Evolutionary conservation across 2,888 invertebrate genomes (phyloP).

Genomic region (Steinernema carpocapsae): DNA sequence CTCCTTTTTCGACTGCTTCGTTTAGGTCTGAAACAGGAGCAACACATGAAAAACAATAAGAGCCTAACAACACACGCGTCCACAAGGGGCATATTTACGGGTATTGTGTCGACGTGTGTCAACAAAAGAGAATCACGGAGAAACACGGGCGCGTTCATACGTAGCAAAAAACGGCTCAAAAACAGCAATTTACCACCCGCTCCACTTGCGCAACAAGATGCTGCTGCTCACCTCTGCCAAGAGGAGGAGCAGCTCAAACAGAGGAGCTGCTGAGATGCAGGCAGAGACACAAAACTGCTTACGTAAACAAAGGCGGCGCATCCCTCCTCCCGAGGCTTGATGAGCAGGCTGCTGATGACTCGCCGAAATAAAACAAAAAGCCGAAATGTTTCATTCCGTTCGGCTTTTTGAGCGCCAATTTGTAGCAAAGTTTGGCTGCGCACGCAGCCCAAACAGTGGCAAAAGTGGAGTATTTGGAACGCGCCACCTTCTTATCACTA

Average conservation of each 20-base stretch:
- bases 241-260: background rate
- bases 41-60: no score
- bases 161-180: conserved; percentile 14
- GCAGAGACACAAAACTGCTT: conserved; percentile 6
- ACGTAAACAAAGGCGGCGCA: conserved; percentile 1
- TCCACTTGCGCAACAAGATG: background rate
- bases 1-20: background rate
- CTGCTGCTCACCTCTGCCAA: background rate
- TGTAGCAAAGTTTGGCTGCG: no score
- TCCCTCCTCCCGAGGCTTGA: background rate
- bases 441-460: no score
- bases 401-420: no score
- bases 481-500: no score
- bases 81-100: background rate
- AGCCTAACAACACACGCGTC: background rate
- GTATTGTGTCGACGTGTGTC: background rate
- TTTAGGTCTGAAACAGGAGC: background rate
- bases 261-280: background rate
- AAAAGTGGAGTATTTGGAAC: no score
- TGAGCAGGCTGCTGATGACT: background rate
- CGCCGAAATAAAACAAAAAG: conserved; percentile 14
- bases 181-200: conserved; percentile 26
- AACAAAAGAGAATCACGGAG: conserved; percentile 7
- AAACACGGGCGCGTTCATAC: conserved; percentile 16
- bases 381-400: no score